Evolutionary conservation across 2,888 invertebrate species (phyloP).

Genomic region (Marasmarcha lunaedactyla): DNA sequence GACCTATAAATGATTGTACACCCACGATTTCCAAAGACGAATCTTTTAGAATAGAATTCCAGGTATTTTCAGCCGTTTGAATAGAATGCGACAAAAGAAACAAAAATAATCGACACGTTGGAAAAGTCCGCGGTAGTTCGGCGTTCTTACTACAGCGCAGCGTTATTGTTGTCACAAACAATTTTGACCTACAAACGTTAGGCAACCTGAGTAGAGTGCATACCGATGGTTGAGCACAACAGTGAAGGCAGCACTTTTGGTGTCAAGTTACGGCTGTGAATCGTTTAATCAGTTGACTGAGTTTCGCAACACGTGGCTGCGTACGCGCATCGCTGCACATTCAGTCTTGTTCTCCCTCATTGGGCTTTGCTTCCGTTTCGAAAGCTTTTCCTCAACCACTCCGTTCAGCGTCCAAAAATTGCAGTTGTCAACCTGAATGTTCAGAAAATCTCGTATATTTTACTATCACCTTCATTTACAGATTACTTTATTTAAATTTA

Average conservation of each 20-base stretch:
- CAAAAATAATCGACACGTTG: neutral
- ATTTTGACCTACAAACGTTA: constrained; percentile 1
- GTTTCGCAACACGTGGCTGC: constrained; percentile 42
- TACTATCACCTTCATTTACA: neutral
- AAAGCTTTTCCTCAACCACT: constrained; percentile 27
- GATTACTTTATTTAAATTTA: constrained; percentile 11
- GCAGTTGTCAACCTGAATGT: constrained; percentile 24
- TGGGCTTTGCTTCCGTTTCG: constrained; percentile 33
- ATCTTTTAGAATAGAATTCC: constrained; percentile 26
- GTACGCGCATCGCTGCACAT: constrained; percentile 39
- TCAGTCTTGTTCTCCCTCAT: constrained; percentile 37
- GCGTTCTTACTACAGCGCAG: neutral
- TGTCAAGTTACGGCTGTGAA: constrained; percentile 30
- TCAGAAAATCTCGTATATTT: neutral
- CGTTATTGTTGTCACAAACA: neutral
- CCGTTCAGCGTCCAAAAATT: constrained; percentile 16
- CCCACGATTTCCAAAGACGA: constrained; percentile 46
- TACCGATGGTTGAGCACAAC: constrained; percentile 25
- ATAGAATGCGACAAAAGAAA: neutral
- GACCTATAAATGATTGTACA: constrained; percentile 59
- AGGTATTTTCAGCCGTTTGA: constrained; percentile 20
- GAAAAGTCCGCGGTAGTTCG: neutral
- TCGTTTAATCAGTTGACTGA: constrained; percentile 19
- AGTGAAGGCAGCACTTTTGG: constrained; percentile 24
- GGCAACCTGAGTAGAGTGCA: constrained; percentile 11